Conservation (phyloP, 2,888 invertebrate genomes). For the Hofmannophila pseudospretella region DNA sequence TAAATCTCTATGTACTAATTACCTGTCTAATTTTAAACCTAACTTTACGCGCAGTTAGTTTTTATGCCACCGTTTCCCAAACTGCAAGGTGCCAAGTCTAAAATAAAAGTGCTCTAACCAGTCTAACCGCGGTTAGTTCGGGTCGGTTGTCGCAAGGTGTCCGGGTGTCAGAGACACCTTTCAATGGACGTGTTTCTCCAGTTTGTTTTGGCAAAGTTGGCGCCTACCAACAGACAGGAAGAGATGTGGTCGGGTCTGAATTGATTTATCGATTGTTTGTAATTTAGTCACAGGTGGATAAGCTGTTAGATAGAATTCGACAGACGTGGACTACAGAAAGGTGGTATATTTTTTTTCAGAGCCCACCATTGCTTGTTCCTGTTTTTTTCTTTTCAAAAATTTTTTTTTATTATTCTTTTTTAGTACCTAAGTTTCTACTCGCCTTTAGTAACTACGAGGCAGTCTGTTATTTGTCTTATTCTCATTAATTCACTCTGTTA, state of each 20-base stretch:
- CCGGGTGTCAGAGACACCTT: constrained; percentile 44
- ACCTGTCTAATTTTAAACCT: background rate
- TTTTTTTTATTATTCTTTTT: no score
- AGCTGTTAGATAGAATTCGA: no score
- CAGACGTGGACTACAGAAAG: no score
- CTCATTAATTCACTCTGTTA: no score
- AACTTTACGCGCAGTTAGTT: constrained; percentile 16
- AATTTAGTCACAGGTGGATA: no score
- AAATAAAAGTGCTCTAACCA: constrained; percentile 29
- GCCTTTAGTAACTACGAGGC: no score
- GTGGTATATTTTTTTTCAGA: no score
- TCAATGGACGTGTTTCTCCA: constrained; percentile 38
- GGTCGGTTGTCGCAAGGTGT: constrained; percentile 9
- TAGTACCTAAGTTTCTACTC: no score
- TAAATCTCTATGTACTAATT: no score
- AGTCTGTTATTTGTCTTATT: no score
- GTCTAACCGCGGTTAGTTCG: constrained; percentile 5
- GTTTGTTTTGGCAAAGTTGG: constrained; percentile 58
- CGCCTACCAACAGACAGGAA: constrained; percentile 36
- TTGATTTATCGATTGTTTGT: background rate
- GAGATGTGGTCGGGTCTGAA: constrained; percentile 21
- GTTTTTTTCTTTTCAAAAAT: no score
- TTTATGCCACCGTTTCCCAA: constrained; percentile 5
- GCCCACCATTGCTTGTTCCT: no score
- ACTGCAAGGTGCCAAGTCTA: constrained; percentile 41